Base-by-base conservation (phyloP, 2,888 invertebrate species). In the Synanthedon myopaeformis region DNA sequence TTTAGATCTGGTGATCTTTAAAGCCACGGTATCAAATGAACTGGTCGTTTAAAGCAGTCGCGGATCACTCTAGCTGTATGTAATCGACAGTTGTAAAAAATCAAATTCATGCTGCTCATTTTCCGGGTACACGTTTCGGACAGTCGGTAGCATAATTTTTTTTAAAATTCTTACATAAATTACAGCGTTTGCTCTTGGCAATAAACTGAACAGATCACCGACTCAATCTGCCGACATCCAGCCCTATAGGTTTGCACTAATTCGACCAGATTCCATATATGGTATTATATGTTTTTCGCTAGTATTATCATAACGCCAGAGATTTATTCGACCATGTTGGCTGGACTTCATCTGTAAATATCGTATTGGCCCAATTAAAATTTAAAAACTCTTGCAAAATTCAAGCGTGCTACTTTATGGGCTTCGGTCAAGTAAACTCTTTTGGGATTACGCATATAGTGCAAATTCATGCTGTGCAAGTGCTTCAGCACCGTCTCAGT, bases 201-300 rank as follows among this genome's bases (percentile, higher is more conserved):
- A 35, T 14, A 35, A 6, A 13, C 28, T 5, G 13, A 23, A 51
- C 13, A 51, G n/a, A 23, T 51, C 51, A n/a, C 51, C 51, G 4
- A 51, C 51, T n/a, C 51, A 35, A 35, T 51, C 35, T 28, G 35
- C 41, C 8, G 51, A 35, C 51, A 51, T 51, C 51, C 51, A 51
- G 4, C 51, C 35, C 51, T 35, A 42, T 12, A 42, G 10, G 12
- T 42, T 42, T 42, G 12, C 10, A 12, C 11, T 12, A 42, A 42
- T 42, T 42, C 42, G 10, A 42, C 42, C 42, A 42, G 41, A 41
- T 12, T 42, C 42, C 12, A 3, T 42, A 42, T 42, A 4, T 10
- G 42, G 42, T 42, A 42, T 5, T 42, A 42, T 12, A 42, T 42
- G 12, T 3, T 42, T 12, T 42, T 42, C 42, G 10, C 11, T 42